Percentiles rank a stretch among this genome's conserved stretches.
phyloP scores from a whole-genome alignment of 2,113 vertebrate species.

The Neoarius graeffei region DNA sequence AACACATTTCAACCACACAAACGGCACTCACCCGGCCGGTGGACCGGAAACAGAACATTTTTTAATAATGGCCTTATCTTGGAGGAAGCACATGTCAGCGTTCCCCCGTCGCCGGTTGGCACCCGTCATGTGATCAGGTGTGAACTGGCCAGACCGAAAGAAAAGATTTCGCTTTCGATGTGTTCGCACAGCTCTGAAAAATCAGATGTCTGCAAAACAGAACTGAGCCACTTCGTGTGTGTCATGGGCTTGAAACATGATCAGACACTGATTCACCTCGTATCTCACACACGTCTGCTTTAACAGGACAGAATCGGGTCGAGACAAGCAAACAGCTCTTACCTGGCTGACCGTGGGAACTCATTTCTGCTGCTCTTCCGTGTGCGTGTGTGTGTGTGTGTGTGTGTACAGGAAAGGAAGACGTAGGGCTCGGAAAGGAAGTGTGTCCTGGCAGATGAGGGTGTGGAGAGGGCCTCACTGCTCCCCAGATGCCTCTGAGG shows the following conservation, averaged over 20 bases:
- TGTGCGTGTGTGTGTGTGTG: constrained; percentile 15
- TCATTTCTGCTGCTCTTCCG: constrained; percentile 60
- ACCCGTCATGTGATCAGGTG: not conserved
- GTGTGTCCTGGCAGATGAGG: constrained; percentile 44
- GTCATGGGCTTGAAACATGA: not conserved
- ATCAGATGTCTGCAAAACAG: not conserved
- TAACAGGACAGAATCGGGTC: not conserved
- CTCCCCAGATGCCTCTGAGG: constrained; percentile 51
- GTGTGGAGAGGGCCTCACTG: constrained; percentile 57
- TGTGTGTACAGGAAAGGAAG: constrained; percentile 2
- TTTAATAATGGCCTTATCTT: no score
- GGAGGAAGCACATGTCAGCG: not conserved
- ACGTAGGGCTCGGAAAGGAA: not conserved
- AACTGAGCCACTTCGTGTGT: not conserved
- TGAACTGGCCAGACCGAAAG: not conserved
- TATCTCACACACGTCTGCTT: not conserved
- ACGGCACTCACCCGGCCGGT: no score
- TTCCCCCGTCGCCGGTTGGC: not conserved
- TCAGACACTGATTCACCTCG: not conserved
- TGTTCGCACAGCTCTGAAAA: not conserved
- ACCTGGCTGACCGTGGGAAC: constrained; percentile 71
- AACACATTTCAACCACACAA: no score
- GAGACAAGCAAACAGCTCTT: constrained; percentile 47
- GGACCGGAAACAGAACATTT: no score
- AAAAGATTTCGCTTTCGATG: not conserved